These are phyloP conservation scores for Kryptolebias marmoratus DNA, from an alignment of 2,113 vertebrate species.

Conservation along the genomic window DNA sequence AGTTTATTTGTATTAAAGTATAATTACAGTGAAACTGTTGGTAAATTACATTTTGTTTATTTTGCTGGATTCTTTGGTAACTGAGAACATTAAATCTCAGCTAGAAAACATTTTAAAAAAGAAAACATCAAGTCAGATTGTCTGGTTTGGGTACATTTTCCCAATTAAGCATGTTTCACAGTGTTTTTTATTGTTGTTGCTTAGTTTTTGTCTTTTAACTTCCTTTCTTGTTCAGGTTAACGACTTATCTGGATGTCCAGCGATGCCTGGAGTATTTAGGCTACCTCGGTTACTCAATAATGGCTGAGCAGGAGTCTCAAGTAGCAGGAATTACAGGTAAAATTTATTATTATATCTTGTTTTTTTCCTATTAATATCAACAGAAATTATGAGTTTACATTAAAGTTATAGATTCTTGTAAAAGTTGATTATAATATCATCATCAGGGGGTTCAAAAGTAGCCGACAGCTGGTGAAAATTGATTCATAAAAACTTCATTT, in stretches of 20 bases:
- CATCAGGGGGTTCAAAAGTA: too few relatives aligned
- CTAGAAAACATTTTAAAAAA: too few relatives aligned
- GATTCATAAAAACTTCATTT: too few relatives aligned
- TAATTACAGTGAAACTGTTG: too few relatives aligned
- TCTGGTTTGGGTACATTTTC: too few relatives aligned
- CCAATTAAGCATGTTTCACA: too few relatives aligned
- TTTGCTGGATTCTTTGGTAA: too few relatives aligned
- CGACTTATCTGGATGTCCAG: slow-evolving; percentile 94
- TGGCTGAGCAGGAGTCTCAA: slow-evolving; percentile 96
- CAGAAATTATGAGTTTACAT: not conserved
- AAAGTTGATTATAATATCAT: not conserved
- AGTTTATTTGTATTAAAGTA: too few relatives aligned
- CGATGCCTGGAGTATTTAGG: slow-evolving; percentile 95
- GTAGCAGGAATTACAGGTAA: slow-evolving; percentile 91
- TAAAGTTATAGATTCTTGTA: not conserved
- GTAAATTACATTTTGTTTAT: too few relatives aligned
- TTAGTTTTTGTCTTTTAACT: not conserved
- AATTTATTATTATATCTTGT: not conserved
- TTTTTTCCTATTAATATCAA: not conserved
- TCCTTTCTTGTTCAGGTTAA: slow-evolving; percentile 82
- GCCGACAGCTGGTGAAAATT: too few relatives aligned
- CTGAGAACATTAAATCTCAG: too few relatives aligned
- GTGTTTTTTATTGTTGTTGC: not conserved
- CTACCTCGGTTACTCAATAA: slow-evolving; percentile 94
- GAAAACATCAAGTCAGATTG: too few relatives aligned